phyloP scores from a whole-genome alignment of 2,888 invertebrate species.

The Hyposoter dolosus region DNA sequence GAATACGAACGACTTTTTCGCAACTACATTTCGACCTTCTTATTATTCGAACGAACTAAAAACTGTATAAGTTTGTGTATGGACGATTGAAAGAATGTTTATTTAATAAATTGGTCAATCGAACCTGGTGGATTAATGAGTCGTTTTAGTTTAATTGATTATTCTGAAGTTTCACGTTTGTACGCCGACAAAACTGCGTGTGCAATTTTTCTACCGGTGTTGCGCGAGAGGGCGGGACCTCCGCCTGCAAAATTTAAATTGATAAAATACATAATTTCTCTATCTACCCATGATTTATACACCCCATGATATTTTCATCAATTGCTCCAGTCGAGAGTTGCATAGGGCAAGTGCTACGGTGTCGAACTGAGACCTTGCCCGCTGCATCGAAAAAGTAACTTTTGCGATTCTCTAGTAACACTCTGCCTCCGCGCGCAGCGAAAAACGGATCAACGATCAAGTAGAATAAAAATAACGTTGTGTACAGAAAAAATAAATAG shows the following conservation, averaged over 20 bases:
- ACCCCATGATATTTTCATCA: not conserved
- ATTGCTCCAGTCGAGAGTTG: no score
- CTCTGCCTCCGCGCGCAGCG: no score
- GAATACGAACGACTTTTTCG: not conserved
- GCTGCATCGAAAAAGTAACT: no score
- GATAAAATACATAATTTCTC: not conserved
- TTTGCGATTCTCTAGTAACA: no score
- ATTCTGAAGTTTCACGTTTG: conserved; percentile 18
- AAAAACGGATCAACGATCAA: no score
- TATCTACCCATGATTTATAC: not conserved
- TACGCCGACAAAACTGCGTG: conserved; percentile 19
- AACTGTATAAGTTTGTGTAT: not conserved
- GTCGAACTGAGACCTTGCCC: no score
- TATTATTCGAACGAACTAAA: not conserved
- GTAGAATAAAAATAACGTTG: no score
- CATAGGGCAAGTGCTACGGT: no score
- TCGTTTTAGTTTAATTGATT: not conserved
- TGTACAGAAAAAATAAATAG: no score
- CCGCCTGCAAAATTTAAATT: not conserved
- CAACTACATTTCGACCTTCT: not conserved
- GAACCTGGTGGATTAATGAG: not conserved
- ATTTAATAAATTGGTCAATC: not conserved
- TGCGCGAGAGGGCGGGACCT: conserved; percentile 20
- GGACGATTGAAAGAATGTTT: not conserved
- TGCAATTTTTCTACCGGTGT: not conserved